Percentiles rank a stretch among this genome's conserved stretches.
Evolutionary conservation across 1,140 invertebrate species (phyloP).

Genomic region (Scaptomyza graminum): DNA sequence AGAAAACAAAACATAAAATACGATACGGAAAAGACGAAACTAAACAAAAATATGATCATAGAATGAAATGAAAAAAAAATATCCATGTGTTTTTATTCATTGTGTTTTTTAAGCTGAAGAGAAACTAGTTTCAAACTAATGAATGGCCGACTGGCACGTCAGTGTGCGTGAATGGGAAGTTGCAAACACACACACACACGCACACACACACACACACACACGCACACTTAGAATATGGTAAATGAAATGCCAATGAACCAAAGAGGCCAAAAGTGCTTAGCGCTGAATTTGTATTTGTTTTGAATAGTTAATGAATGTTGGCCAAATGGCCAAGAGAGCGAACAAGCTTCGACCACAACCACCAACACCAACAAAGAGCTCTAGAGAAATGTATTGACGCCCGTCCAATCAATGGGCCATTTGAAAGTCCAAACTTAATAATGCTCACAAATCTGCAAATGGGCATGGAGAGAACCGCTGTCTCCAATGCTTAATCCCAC

Average conservation of each 20-base stretch:
- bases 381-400: slow-evolving; percentile 17
- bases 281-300: slow-evolving; percentile 55
- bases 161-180: slow-evolving; percentile 76
- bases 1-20: slow-evolving; percentile 30
- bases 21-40: slow-evolving; percentile 37
- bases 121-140: slow-evolving; percentile 77
- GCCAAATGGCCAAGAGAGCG: slow-evolving; percentile 52
- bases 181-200: slow-evolving; percentile 38
- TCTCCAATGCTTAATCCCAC: not conserved
- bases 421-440: slow-evolving; percentile 36
- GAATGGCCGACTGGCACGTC: slow-evolving; percentile 55
- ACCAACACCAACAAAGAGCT: no score
- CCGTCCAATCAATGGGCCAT: slow-evolving; percentile 36
- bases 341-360: slow-evolving; percentile 4
- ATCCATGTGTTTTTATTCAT: no score
- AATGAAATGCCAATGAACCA: slow-evolving; percentile 80
- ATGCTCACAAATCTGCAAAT: slow-evolving; percentile 29
- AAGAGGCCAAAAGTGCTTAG: slow-evolving; percentile 66
- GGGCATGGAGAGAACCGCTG: slow-evolving; percentile 1
- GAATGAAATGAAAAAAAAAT: slow-evolving; percentile 31
- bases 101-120: slow-evolving; percentile 35
- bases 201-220: slow-evolving; percentile 20
- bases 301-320: slow-evolving; percentile 79
- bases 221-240: slow-evolving; percentile 46
- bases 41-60: slow-evolving; percentile 5